Conservation (phyloP, 2,113 vertebrate genomes). For the Phaethornis superciliosus region DNA sequence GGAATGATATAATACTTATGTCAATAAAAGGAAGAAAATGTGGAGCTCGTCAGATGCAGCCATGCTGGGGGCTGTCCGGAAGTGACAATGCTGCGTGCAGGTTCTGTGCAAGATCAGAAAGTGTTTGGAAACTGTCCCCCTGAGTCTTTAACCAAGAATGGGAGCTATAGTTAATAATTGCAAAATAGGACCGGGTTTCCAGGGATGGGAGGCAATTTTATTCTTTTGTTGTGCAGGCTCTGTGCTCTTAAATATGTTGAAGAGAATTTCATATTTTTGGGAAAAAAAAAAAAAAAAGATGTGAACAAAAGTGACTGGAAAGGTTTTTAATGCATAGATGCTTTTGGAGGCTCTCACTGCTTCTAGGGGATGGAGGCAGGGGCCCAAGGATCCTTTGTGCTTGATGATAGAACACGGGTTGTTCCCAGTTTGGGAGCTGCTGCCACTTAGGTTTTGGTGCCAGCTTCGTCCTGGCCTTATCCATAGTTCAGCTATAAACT, state of each 20-base stretch:
- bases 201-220: conserved; percentile 3
- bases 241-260: neutral
- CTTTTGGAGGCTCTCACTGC: rapidly evolving
- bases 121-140: conserved; percentile 11
- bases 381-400: neutral
- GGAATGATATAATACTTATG: neutral
- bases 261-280: neutral
- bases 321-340: neutral
- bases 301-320: neutral
- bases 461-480: neutral
- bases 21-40: neutral
- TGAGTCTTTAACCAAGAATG: conserved; percentile 7
- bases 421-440: neutral
- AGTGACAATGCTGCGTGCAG: neutral
- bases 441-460: neutral
- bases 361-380: neutral
- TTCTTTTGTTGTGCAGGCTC: neutral
- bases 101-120: neutral
- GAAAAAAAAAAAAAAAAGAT: neutral
- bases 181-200: conserved; percentile 24
- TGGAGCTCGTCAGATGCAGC: neutral
- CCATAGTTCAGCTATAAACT: neutral
- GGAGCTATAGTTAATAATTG: conserved; percentile 40
- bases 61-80: conserved; percentile 1
- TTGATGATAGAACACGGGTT: neutral